Evolutionary conservation across 2,797 vertebrate species (phyloP).

Genomic region (Eulemur rubriventer): DNA sequence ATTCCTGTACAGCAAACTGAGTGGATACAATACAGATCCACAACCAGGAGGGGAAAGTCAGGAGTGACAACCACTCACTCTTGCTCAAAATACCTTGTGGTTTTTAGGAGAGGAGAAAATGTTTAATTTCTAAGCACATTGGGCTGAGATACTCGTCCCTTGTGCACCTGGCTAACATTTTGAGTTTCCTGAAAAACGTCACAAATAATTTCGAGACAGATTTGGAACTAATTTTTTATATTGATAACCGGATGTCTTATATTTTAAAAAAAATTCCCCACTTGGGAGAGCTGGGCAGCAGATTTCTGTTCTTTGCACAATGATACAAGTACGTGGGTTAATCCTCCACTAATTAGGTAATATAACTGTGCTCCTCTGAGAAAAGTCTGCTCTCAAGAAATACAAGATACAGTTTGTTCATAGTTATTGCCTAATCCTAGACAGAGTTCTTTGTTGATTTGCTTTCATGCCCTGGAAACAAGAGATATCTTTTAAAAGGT

Average conservation of each 20-base stretch:
- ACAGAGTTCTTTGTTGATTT: not conserved
- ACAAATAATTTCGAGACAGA: conserved; percentile 43
- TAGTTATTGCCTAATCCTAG: not conserved
- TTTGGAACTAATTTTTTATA: conserved; percentile 13
- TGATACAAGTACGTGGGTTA: conserved; percentile 48
- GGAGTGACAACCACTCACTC: not conserved
- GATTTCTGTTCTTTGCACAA: not conserved
- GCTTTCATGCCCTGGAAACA: not conserved
- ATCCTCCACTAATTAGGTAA: conserved; percentile 21
- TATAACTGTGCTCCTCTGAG: not conserved
- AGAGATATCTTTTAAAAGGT: not conserved
- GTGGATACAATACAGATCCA: not conserved
- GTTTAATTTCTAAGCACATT: not conserved
- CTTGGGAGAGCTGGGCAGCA: not conserved
- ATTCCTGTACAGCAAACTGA: not conserved
- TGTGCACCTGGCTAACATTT: not conserved
- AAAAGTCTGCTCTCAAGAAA: conserved; percentile 14
- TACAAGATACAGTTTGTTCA: not conserved
- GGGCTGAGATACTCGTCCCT: not conserved
- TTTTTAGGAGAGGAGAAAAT: not conserved
- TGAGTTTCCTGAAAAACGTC: not conserved
- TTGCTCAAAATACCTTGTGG: not conserved
- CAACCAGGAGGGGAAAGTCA: not conserved
- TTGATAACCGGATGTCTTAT: not conserved
- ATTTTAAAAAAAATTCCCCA: not conserved